Conservation (phyloP, 2,113 vertebrate genomes). For the Odocoileus virginianus region DNA sequence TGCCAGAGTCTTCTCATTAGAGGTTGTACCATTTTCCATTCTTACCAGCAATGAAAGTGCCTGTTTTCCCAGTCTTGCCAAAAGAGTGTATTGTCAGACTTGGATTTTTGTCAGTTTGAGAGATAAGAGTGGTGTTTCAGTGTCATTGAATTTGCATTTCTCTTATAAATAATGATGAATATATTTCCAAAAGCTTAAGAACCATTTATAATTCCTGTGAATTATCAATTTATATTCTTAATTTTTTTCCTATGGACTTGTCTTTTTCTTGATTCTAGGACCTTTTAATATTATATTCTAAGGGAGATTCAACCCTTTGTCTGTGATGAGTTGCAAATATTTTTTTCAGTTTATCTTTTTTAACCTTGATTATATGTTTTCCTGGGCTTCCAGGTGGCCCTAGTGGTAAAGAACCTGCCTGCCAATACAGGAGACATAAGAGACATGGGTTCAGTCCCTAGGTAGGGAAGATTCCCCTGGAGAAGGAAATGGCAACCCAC, state of each 20-base stretch:
- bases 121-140: background rate
- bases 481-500: background rate
- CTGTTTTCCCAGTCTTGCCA: background rate
- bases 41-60: background rate
- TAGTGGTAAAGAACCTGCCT: background rate
- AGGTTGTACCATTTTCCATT: background rate
- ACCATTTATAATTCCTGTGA: background rate
- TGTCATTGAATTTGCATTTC: slow-evolving; percentile 25
- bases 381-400: background rate
- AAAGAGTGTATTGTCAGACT: background rate
- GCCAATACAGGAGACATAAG: background rate
- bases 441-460: background rate
- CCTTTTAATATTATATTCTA: background rate
- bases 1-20: slow-evolving; percentile 6
- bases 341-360: background rate
- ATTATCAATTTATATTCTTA: background rate
- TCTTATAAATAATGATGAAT: slow-evolving; percentile 5
- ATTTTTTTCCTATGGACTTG: background rate
- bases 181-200: background rate
- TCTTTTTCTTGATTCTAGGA: slow-evolving; percentile 29
- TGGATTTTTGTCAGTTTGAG: slow-evolving; percentile 1
- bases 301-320: background rate
- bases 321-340: background rate
- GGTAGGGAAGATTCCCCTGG: background rate
- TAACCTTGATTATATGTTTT: background rate